Conservation (phyloP, 2,888 invertebrate species). For the Mythimna vitellina region DNA sequence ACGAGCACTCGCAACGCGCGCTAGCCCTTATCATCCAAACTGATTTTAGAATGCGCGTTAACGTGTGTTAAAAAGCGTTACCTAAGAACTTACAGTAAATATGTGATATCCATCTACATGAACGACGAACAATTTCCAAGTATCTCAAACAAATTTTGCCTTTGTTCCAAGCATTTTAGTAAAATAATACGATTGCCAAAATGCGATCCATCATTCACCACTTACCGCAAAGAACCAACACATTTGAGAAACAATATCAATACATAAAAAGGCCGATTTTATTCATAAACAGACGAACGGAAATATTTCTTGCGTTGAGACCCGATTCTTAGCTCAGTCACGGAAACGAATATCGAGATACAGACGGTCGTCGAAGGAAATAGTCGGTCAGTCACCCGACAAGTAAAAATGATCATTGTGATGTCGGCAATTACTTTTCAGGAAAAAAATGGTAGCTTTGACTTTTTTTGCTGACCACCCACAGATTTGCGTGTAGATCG, state of each 20-base stretch:
- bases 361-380: slow-evolving; percentile 47
- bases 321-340: slow-evolving; percentile 36
- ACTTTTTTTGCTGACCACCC: slow-evolving; percentile 39
- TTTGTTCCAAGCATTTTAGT: not conserved
- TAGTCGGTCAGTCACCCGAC: slow-evolving; percentile 47
- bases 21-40: too few relatives aligned
- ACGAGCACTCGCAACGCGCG: too few relatives aligned
- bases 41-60: too few relatives aligned
- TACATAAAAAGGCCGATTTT: slow-evolving; percentile 4
- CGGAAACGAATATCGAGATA: slow-evolving; percentile 59
- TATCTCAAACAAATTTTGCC: not conserved
- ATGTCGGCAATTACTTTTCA: slow-evolving; percentile 49
- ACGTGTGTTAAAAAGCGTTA: too few relatives aligned
- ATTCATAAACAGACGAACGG: slow-evolving; percentile 27
- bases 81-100: too few relatives aligned
- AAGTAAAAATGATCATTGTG: slow-evolving; percentile 60
- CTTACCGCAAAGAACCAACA: slow-evolving; percentile 3
- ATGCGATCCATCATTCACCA: slow-evolving; percentile 5
- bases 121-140: not conserved
- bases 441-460: slow-evolving; percentile 27
- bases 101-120: too few relatives aligned
- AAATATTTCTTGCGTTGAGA: slow-evolving; percentile 21
- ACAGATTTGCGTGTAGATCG: slow-evolving; percentile 29
- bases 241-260: slow-evolving; percentile 25
- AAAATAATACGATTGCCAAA: not conserved